Evolutionary conservation across 2,888 invertebrate species (phyloP).

Genomic region (Sylvicola cinctus): DNA sequence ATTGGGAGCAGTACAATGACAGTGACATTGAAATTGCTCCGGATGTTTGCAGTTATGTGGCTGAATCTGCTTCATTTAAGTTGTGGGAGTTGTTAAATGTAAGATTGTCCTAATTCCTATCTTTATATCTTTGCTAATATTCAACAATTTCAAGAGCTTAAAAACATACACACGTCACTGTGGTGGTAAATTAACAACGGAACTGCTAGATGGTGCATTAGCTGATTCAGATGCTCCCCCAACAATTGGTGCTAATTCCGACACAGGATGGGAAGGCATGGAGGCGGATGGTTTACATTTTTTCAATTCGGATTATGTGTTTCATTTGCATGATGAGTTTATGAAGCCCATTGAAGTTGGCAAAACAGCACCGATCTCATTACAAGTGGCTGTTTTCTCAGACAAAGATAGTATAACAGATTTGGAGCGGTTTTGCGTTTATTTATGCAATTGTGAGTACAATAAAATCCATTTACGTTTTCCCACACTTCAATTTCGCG

Average conservation of each 20-base stretch:
- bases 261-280: conserved; percentile 20
- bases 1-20: conserved; percentile 25
- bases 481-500: background rate
- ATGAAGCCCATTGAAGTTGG: too few species aligned
- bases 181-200: conserved; percentile 20
- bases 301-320: too few species aligned
- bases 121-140: background rate
- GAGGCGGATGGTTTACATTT: conserved; percentile 18
- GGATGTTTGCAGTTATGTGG: conserved; percentile 19
- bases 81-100: conserved; percentile 24
- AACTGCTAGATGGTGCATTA: conserved; percentile 24
- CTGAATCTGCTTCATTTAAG: conserved; percentile 24
- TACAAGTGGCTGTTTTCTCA: conserved; percentile 1
- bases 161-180: conserved; percentile 23
- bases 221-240: conserved; percentile 22
- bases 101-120: conserved; percentile 4
- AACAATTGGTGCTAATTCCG: conserved; percentile 19
- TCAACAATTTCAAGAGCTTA: conserved; percentile 16
- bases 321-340: too few species aligned
- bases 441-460: conserved; percentile 14
- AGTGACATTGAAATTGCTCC: conserved; percentile 20
- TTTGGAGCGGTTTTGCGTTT: conserved; percentile 3
- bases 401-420: conserved; percentile 4
- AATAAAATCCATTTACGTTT: background rate
- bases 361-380: conserved; percentile 3